Evolutionary conservation across 2,113 vertebrate genomes (phyloP).

Genomic region (Crocuta crocuta): DNA sequence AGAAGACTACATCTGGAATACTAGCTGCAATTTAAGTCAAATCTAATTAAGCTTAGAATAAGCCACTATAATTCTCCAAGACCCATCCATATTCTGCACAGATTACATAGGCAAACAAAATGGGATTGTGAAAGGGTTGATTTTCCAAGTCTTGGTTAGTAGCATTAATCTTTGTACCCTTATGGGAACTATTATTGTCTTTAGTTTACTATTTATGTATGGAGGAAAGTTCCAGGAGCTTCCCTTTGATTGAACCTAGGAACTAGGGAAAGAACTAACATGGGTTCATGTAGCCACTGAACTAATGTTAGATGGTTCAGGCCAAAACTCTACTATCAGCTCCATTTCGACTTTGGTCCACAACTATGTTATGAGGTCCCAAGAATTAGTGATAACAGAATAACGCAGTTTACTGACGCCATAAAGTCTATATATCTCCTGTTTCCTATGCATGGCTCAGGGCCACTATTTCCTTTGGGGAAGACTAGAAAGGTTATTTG

Average conservation of each 20-base stretch:
- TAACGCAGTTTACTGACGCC: too few species aligned
- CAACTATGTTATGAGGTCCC: not conserved
- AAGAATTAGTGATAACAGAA: not conserved
- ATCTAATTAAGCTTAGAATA: slow-evolving; percentile 38
- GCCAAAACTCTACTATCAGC: not conserved
- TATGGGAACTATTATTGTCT: not conserved
- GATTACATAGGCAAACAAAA: not conserved
- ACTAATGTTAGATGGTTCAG: not conserved
- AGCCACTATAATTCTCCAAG: not conserved
- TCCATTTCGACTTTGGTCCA: not conserved
- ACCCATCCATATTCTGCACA: not conserved
- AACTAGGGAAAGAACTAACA: not conserved
- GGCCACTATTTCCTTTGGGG: not conserved
- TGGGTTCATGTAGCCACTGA: not conserved
- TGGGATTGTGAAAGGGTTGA: not conserved
- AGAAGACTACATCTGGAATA: slow-evolving; percentile 51
- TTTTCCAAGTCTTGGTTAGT: not conserved
- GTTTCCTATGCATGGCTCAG: not conserved
- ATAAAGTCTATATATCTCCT: not conserved
- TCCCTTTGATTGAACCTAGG: not conserved
- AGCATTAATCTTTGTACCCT: not conserved
- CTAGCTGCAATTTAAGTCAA: slow-evolving; percentile 37
- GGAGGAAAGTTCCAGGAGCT: not conserved
- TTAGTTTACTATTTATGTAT: not conserved
- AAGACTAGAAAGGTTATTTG: not conserved